Evolutionary conservation across 2,797 vertebrate species (phyloP), one percentile per base, ranked within the genome.

Genomic region (Malurus splendens): DNA sequence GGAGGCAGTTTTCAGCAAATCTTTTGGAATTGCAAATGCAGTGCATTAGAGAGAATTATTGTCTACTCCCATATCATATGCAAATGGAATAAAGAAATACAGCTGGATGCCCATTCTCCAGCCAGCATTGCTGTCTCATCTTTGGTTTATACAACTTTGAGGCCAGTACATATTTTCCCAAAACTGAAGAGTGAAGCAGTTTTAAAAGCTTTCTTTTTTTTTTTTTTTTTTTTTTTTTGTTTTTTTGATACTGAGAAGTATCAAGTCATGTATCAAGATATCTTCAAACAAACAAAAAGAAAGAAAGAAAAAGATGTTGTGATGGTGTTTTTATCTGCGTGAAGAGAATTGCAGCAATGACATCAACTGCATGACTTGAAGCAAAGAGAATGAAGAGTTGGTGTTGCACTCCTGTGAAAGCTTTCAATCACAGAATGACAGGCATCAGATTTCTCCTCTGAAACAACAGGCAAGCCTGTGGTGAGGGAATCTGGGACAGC

Each of bases 1-100:
- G n/a, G 74, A 92, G 41, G 50, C 44, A 84, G 30, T 79, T 82
- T 79, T 56, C 59, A 86, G 64, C 3, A 5, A 76, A 66, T 70
- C 44, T 56, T 88, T 67, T 82, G 75, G 78, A 88, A 93, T 25
- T 82, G 77, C 84, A 92, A 91, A 92, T 60, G 39, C 42, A 70
- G 52, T 33, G 32, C 3, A 1, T 86, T 84, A 60, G 62, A 76
- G 60, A 66, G 64, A 93, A 70, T 73, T 59, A 84, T 76, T 82
- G 54, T 67, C 83, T 82, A 9, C 27, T 90, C 24, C 67, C 2
- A 0, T 70, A 67, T 18, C n/a, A 30, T n/a, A 67, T 45, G 67
- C 81, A 92, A 82, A 84, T 79, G 32, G 60, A 60, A 86, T 39
- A 50, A 91, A 66, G 74, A 92, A 88, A 86, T 85, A 60, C 24